Conservation (phyloP, 2,113 vertebrate genomes). For the Hypanus sabinus region DNA sequence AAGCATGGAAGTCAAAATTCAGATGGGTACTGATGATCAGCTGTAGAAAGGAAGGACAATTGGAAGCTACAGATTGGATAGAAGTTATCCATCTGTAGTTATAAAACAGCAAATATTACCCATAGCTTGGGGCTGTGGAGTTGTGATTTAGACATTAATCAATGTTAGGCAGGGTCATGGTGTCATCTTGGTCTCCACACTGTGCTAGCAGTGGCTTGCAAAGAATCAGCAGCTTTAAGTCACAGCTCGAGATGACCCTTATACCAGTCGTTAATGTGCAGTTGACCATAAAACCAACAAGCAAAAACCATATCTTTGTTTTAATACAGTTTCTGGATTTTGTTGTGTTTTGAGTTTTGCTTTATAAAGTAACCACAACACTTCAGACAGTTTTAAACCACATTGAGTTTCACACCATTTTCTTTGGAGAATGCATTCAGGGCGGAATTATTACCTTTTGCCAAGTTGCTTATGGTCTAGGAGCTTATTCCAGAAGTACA, state of each 20-base stretch:
- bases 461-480: too few relatives aligned
- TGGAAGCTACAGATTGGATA: not conserved
- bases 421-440: not conserved
- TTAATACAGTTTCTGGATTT: not conserved
- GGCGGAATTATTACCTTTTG: not conserved
- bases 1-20: not conserved
- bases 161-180: constrained; percentile 19
- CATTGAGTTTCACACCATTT: not conserved
- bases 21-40: not conserved
- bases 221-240: not conserved
- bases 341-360: not conserved
- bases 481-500: too few relatives aligned
- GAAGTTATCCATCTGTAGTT: not conserved
- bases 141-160: constrained; percentile 14
- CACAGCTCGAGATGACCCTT: not conserved
- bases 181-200: not conserved
- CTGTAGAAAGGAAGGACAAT: not conserved
- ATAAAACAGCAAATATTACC: constrained; percentile 21
- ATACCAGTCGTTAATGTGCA: not conserved
- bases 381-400: not conserved
- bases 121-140: not conserved
- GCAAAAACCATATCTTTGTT: not conserved
- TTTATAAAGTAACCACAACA: not conserved
- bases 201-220: too few relatives aligned
- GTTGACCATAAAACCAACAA: not conserved